phyloP scores from a whole-genome alignment of 1,140 invertebrate species.

The Theocolax elegans region DNA sequence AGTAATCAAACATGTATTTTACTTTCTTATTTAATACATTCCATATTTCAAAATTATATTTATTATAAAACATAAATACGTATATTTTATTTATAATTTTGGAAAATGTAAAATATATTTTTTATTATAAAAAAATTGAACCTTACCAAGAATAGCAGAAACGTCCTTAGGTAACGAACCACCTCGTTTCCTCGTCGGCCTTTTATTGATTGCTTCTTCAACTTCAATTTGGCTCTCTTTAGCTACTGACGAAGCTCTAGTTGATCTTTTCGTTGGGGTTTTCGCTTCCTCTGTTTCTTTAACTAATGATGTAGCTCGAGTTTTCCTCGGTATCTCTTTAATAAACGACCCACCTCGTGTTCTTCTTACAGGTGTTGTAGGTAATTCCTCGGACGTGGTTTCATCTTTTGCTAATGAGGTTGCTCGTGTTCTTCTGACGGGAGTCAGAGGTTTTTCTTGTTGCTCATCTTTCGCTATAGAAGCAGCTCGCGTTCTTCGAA shows the following conservation, averaged over 20 bases:
- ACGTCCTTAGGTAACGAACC: constrained; percentile 53
- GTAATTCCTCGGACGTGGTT: neutral
- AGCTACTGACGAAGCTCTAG: constrained; percentile 43
- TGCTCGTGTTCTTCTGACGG: constrained; percentile 13
- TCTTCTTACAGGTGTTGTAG: constrained; percentile 42
- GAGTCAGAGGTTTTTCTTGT: neutral
- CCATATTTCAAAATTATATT: too few species aligned
- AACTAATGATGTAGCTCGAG: constrained; percentile 26
- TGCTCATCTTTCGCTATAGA: constrained; percentile 31
- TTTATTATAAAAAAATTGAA: too few species aligned
- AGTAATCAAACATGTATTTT: too few species aligned
- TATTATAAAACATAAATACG: too few species aligned
- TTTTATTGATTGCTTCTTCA: neutral
- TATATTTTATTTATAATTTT: too few species aligned
- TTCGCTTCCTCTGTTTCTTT: constrained; percentile 6
- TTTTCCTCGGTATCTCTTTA: constrained; percentile 27
- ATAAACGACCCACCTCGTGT: neutral
- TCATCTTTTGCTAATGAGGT: constrained; percentile 40
- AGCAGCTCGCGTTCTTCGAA: constrained; percentile 14
- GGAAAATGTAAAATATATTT: too few species aligned
- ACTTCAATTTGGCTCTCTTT: constrained; percentile 34
- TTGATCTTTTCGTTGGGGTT: constrained; percentile 22
- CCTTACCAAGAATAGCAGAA: neutral
- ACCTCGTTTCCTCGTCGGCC: constrained; percentile 40
- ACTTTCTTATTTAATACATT: too few species aligned